Base-by-base conservation (phyloP, 2,113 vertebrate genomes). In the Gyps fulvus region DNA sequence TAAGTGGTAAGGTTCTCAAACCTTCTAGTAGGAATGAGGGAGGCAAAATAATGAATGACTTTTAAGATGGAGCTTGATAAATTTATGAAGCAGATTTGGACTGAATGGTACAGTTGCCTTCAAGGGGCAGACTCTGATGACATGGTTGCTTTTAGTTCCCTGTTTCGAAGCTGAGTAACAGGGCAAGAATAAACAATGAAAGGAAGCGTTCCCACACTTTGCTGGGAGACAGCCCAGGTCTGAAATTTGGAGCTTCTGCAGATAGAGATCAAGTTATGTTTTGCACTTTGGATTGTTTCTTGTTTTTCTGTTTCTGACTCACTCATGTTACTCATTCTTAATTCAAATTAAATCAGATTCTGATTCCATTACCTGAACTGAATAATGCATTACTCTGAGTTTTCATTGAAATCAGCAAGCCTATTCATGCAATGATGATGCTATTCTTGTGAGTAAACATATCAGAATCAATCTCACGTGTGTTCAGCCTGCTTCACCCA, bases 331-430 rank as follows among this genome's bases (percentile, higher is more conserved):
- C 27, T 84, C 25, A n/a, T 76, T 76, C 65, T 87, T 93, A 91
- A 95, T 87, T 95, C 43, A 95, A 93, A 93, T 96, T 91, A 72
- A 92, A 85, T 87, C 94, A 73, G 61, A 31, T 58, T 83, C 43
- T 59, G 57, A 54, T 87, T 76, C 89, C 14, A 26, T 93, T 94
- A 95, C 70, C 66, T 76, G 54, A 87, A 38, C 54, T 94, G 95
- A 95, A 95, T 95, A 95, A 96, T 95, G 84, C 82, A 93, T 93
- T 40, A 13, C 73, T 79, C 27, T 38, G 47, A 69, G 62, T 85
- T 91, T 82, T 87, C 61, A 69, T 7, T 83, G 87, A 92, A 95
- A 94, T 87, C 74, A 96, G 49, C 57, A 57, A 79, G 78, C 55
- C 84, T 95, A 15, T 89, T 91, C 61, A 72, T 73, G 84, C 89